Conservation (phyloP, 2,797 vertebrate genomes). For the Simalia tracyae region DNA sequence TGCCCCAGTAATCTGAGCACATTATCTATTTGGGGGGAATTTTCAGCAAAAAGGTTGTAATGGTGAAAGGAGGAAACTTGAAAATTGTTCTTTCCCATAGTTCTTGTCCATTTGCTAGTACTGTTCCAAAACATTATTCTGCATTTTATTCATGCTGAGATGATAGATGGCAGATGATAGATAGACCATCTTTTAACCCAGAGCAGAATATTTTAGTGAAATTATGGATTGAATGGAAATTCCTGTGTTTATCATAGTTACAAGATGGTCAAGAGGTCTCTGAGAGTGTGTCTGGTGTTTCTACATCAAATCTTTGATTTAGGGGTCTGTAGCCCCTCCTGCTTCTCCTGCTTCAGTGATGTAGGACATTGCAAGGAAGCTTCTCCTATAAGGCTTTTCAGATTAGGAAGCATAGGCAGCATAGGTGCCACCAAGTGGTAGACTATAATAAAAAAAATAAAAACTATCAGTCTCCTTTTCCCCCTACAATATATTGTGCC, state of each 20-base stretch:
- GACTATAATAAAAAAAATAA: background rate
- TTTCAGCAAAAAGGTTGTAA: rapidly evolving
- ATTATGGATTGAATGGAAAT: background rate
- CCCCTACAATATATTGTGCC: background rate
- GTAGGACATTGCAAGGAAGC: background rate
- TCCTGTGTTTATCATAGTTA: background rate
- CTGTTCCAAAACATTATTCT: background rate
- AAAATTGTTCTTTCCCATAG: background rate
- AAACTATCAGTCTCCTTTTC: background rate
- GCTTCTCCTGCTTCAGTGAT: background rate
- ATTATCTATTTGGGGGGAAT: background rate
- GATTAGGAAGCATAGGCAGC: background rate
- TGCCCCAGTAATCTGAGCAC: background rate
- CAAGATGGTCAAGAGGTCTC: background rate
- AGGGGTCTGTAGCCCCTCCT: background rate
- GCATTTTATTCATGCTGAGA: background rate
- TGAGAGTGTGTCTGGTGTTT: background rate
- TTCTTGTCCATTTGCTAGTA: background rate
- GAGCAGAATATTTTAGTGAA: background rate
- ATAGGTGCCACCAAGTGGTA: background rate
- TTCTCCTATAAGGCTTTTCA: background rate
- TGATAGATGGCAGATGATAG: background rate
- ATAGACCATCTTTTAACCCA: background rate
- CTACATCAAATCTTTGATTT: background rate
- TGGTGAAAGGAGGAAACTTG: background rate